These are phyloP conservation scores for Clivina fossor DNA, from an alignment of 2,888 invertebrate genomes.

Conservation along the genomic window DNA sequence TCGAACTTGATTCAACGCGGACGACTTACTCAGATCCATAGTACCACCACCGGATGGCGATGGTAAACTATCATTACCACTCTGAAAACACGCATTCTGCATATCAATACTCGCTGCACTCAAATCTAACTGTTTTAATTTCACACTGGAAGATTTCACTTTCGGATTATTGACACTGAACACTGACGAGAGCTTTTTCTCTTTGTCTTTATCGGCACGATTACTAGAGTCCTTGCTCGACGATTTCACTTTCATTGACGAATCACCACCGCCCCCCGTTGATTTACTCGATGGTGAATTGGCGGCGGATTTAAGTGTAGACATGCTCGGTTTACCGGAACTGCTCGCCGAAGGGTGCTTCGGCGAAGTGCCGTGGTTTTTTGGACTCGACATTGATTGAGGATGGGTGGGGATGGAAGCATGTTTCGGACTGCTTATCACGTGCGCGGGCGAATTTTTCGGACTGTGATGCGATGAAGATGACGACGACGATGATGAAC, in stretches of 20 bases:
- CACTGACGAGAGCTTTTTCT: conserved; percentile 49
- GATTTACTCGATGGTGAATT: conserved; percentile 70
- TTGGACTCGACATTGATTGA: conserved; percentile 75
- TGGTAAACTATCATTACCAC: conserved; percentile 53
- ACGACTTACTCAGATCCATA: conserved; percentile 62
- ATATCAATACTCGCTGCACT: conserved; percentile 50
- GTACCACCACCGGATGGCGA: conserved; percentile 58
- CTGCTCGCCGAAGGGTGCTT: conserved; percentile 71
- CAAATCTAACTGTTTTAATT: conserved; percentile 69
- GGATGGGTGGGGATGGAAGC: conserved; percentile 63
- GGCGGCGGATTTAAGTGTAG: conserved; percentile 78
- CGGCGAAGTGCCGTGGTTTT: conserved; percentile 78
- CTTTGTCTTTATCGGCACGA: conserved; percentile 55
- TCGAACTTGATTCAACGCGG: conserved; percentile 62
- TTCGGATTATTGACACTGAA: conserved; percentile 46
- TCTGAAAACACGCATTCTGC: conserved; percentile 33
- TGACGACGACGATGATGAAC: conserved; percentile 51
- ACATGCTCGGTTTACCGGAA: conserved; percentile 88
- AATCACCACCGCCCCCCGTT: too few relatives aligned
- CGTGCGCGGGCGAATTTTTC: conserved; percentile 73
- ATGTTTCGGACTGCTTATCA: conserved; percentile 68
- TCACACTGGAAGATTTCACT: conserved; percentile 65
- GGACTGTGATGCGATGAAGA: conserved; percentile 63
- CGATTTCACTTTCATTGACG: conserved; percentile 56
- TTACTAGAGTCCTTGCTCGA: conserved; percentile 56